Evolutionary conservation across 1,140 invertebrate species (phyloP), one percentile per base, ranked within the genome.

Genomic region (Camponotus vicinus): DNA sequence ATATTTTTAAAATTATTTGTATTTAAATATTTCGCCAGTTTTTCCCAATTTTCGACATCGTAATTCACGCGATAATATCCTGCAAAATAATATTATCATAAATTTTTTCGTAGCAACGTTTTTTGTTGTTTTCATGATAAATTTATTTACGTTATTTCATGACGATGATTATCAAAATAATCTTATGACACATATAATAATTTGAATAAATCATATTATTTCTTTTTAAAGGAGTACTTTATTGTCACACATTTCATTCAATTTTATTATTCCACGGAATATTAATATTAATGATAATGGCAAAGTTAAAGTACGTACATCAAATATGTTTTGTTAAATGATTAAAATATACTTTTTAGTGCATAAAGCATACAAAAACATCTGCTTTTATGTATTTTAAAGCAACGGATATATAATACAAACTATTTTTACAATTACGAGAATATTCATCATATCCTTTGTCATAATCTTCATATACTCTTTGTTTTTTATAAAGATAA

Each of bases 1-100:
- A 97, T 96, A 7, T 73, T 63, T 18, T 0, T 21, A 9, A 75
- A 82, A 4, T 76, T 8, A 0, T 71, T 3, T 5, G 18, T 49
- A 0, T 91, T 78, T 57, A 96, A 63, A 15, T 49, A 92, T 0
- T 89, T 11, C 0, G 89, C 82, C 1, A 96, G 80, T 0, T 89
- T 57, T 0, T 92, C 63, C 96, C 95, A 96, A 86, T 95, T 95
- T 4, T 92, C 66, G 0, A 89, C 57, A 32, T 96, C 95, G 70
- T 96, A 96, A 83, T 96, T 96, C 0, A 96, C 95, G 45, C 95
- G 88, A 84, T 95, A 96, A 71, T 94, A 96, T 57, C 95, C 95
- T 95, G 89, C 37, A 21, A 90, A 63, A 37, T 8, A 34, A 32
- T 75, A 45, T 82, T 49, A 6, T n/a, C 59, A 15, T 0, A n/a